Evolutionary conservation across 1,140 invertebrate species (phyloP).

Genomic region (Sycophaga agraensis): DNA sequence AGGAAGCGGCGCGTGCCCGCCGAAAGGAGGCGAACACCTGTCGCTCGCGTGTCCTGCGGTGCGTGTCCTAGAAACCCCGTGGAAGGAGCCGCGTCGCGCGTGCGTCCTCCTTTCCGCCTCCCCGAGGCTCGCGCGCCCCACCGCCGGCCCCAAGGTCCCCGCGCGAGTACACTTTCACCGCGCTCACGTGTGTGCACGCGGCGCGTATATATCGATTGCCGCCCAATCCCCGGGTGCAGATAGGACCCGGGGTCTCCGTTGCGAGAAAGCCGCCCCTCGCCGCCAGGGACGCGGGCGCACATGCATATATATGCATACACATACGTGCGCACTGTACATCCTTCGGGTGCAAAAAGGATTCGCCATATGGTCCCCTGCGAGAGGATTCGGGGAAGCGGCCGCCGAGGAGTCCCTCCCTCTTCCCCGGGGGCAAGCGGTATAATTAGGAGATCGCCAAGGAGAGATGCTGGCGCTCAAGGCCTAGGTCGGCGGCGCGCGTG

Average conservation of each 20-base stretch:
- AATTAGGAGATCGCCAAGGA: slow-evolving; percentile 42
- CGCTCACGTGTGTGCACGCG: no score
- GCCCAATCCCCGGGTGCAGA: no score
- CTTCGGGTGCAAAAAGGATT: slow-evolving; percentile 45
- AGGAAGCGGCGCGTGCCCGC: slow-evolving; percentile 5
- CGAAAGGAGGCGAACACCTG: slow-evolving; percentile 8
- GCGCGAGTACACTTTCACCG: no score
- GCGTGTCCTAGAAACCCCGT: slow-evolving; percentile 23
- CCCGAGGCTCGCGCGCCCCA: neutral
- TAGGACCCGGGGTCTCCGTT: no score
- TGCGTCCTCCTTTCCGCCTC: no score
- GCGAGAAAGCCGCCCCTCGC: no score
- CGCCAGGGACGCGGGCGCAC: no score
- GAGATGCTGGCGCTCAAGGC: neutral
- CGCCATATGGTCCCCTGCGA: slow-evolving; percentile 45
- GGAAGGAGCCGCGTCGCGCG: slow-evolving; percentile 30
- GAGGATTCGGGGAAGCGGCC: neutral
- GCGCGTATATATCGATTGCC: no score
- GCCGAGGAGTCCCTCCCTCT: slow-evolving; percentile 8
- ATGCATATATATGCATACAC: no score
- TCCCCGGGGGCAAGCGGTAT: slow-evolving; percentile 50
- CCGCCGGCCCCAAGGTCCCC: neutral
- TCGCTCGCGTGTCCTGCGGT: slow-evolving; percentile 11
- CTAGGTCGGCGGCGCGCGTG: no score
- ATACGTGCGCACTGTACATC: no score